Percentiles rank a stretch among this genome's conserved stretches.
Conservation (phyloP, 2,113 vertebrate species). For the Furnarius figulus region DNA sequence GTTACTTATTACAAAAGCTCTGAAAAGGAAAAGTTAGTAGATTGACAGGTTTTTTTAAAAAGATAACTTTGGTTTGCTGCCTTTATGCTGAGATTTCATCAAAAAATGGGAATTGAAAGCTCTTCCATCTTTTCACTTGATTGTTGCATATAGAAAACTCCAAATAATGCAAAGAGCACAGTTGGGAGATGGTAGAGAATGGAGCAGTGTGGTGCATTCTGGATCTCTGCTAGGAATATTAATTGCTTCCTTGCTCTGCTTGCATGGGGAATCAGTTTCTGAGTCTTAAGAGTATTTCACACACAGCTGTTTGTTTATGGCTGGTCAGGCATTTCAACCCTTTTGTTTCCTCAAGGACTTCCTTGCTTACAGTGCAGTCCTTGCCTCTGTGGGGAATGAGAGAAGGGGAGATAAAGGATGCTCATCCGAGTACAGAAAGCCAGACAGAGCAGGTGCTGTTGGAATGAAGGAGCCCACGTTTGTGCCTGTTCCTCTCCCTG, state of each 20-base stretch:
- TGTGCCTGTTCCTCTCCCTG: neutral
- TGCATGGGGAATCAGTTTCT: neutral
- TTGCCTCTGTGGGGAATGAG: neutral
- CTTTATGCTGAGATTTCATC: neutral
- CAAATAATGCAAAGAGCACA: neutral
- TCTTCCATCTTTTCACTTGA: neutral
- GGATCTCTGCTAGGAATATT: neutral
- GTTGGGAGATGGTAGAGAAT: neutral
- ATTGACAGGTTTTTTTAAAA: neutral
- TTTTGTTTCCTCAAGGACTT: neutral
- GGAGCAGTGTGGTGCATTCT: neutral
- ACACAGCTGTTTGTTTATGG: neutral
- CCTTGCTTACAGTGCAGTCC: neutral
- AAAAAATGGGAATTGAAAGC: neutral
- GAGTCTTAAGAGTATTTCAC: neutral
- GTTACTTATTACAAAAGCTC: neutral
- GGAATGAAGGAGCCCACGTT: neutral
- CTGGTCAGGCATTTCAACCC: neutral
- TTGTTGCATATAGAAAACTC: neutral
- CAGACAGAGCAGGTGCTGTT: neutral
- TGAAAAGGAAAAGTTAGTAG: neutral
- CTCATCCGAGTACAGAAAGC: rapidly evolving
- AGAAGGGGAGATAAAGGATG: neutral
- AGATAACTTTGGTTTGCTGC: neutral
- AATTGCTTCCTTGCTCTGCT: neutral